phyloP scores from a whole-genome alignment of 2,113 vertebrate species.

The Tetraodon nigroviridis region DNA sequence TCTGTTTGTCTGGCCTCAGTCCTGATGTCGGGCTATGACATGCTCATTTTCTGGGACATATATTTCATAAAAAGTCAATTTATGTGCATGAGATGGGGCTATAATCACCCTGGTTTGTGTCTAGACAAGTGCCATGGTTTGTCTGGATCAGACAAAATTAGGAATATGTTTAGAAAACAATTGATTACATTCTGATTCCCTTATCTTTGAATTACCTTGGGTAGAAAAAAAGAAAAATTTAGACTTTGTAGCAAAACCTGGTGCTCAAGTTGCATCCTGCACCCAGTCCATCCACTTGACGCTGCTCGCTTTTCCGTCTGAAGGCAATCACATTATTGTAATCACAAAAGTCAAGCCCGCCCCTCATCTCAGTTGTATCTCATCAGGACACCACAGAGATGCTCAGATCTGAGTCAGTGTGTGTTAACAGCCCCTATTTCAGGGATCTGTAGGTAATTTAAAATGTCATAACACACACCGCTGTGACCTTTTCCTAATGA shows the following conservation, averaged over 20 bases:
- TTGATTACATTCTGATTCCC: too few relatives aligned
- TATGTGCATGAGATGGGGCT: background rate
- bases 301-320: constrained; percentile 27
- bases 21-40: background rate
- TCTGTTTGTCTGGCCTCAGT: constrained; percentile 17
- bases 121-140: too few relatives aligned
- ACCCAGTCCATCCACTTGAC: constrained; percentile 47
- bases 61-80: background rate
- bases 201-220: too few relatives aligned
- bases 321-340: constrained; percentile 46
- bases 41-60: background rate
- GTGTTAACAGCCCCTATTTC: constrained; percentile 19
- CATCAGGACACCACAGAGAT: constrained; percentile 13
- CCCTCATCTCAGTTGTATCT: constrained; percentile 36
- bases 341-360: constrained; percentile 33
- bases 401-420: background rate
- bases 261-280: background rate
- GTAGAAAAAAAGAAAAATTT: too few relatives aligned
- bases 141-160: too few relatives aligned
- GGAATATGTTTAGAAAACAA: too few relatives aligned
- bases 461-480: constrained; percentile 14
- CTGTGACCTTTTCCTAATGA: background rate
- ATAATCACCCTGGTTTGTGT: too few relatives aligned
- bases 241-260: too few relatives aligned
- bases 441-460: constrained; percentile 6